Conservation (phyloP, 2,888 invertebrate genomes). For the Xanthorhoe designata region DNA sequence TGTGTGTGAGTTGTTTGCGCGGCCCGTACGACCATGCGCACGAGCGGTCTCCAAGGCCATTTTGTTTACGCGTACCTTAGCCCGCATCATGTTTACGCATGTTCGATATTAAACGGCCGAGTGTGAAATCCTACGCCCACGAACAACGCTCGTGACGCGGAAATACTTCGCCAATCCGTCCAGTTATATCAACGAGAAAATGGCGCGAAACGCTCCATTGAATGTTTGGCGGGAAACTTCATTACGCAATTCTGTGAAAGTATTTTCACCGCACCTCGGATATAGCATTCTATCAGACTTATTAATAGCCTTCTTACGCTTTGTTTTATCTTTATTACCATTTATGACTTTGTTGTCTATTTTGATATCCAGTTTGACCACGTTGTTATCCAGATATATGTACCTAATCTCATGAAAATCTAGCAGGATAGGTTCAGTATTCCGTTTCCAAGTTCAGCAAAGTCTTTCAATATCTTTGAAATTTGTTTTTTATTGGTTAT, state of each 20-base stretch:
- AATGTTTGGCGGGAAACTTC: slow-evolving; percentile 75
- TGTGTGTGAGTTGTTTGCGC: slow-evolving; percentile 64
- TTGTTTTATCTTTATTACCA: slow-evolving; percentile 25
- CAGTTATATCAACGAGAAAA: slow-evolving; percentile 63
- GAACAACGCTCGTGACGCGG: slow-evolving; percentile 40
- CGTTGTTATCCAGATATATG: slow-evolving; percentile 44
- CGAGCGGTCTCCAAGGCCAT: slow-evolving; percentile 76
- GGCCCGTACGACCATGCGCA: slow-evolving; percentile 58
- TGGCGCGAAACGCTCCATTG: slow-evolving; percentile 82
- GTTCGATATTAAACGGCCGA: slow-evolving; percentile 61
- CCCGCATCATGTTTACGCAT: slow-evolving; percentile 70
- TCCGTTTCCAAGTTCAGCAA: slow-evolving; percentile 4
- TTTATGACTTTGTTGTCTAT: slow-evolving; percentile 15
- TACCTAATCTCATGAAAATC: slow-evolving; percentile 39
- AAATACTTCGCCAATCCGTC: slow-evolving; percentile 59
- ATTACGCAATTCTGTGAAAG: slow-evolving; percentile 74
- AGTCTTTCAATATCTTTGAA: slow-evolving; percentile 21
- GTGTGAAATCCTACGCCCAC: slow-evolving; percentile 49
- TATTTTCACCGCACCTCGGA: slow-evolving; percentile 53
- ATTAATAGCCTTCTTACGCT: slow-evolving; percentile 36
- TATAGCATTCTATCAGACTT: slow-evolving; percentile 41
- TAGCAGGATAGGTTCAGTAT: slow-evolving; percentile 29
- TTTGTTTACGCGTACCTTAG: slow-evolving; percentile 72
- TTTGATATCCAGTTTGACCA: slow-evolving; percentile 27
- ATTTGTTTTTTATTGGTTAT: slow-evolving; percentile 44